phyloP scores from a whole-genome alignment of 2,888 invertebrate genomes.

The Lampropteryx suffumata region DNA sequence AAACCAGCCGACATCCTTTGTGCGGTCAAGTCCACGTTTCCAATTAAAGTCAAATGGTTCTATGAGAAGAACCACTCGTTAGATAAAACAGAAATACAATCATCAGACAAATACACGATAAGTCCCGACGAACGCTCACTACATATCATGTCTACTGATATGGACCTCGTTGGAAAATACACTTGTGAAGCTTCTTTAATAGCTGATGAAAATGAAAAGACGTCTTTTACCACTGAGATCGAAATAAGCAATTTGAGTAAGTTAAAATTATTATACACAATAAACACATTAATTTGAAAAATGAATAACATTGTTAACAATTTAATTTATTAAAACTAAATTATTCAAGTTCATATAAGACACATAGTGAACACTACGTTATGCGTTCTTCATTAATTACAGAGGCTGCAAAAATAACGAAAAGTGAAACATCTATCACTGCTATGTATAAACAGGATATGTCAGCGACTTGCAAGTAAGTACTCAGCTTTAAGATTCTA shows the following conservation, averaged over 20 bases:
- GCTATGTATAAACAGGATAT: neutral
- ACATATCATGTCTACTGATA: slow-evolving; percentile 9
- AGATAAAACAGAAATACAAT: slow-evolving; percentile 1
- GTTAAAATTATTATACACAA: neutral
- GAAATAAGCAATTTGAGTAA: slow-evolving; percentile 23
- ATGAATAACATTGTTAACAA: no score
- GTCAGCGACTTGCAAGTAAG: slow-evolving; percentile 9
- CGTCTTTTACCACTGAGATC: slow-evolving; percentile 12
- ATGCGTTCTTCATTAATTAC: no score
- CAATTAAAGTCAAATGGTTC: slow-evolving; percentile 18
- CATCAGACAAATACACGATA: slow-evolving; percentile 13
- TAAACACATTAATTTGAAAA: no score
- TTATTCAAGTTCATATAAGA: no score
- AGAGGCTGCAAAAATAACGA: slow-evolving; percentile 11
- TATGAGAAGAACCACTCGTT: slow-evolving; percentile 5
- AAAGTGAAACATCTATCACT: neutral
- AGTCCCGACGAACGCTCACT: slow-evolving; percentile 10
- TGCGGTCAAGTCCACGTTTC: neutral
- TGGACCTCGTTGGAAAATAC: slow-evolving; percentile 23
- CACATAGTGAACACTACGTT: no score
- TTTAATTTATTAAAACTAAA: no score
- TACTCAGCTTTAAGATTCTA: neutral
- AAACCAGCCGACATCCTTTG: neutral
- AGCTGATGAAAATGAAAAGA: slow-evolving; percentile 14
- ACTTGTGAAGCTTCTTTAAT: slow-evolving; percentile 23